Conservation (phyloP, 2,797 vertebrate genomes). For the Xerus rutilus region DNA sequence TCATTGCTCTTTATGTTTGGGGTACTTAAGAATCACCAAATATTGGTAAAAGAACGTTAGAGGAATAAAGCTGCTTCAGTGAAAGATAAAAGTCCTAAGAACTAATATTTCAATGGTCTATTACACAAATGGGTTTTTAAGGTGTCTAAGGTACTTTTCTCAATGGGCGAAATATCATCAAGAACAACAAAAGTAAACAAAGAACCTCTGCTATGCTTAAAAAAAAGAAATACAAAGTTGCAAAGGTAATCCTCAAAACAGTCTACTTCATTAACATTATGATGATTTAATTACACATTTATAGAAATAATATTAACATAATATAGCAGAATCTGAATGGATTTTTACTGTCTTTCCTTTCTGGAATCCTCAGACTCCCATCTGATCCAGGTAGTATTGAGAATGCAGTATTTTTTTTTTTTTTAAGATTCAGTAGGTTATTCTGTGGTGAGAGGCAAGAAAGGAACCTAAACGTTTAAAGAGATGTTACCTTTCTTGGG, state of each 20-base stretch:
- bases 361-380: neutral
- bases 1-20: neutral
- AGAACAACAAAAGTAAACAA: constrained; percentile 29
- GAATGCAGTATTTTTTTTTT: neutral
- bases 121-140: constrained; percentile 1
- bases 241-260: neutral
- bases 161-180: neutral
- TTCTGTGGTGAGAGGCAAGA: neutral
- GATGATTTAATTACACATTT: neutral
- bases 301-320: constrained; percentile 38
- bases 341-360: constrained; percentile 17
- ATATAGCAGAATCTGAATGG: neutral
- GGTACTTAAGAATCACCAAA: constrained; percentile 7
- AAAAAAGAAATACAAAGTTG: constrained; percentile 36
- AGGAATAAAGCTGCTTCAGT: neutral
- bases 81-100: constrained; percentile 25
- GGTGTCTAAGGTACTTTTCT: neutral
- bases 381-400: neutral
- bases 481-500: neutral
- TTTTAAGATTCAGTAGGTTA: neutral
- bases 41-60: neutral
- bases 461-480: neutral
- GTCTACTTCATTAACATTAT: neutral
- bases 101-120: neutral
- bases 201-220: neutral